These are phyloP conservation scores for Trichonephila clavipes DNA, from an alignment of 1,140 invertebrate species.

Conservation along the genomic window DNA sequence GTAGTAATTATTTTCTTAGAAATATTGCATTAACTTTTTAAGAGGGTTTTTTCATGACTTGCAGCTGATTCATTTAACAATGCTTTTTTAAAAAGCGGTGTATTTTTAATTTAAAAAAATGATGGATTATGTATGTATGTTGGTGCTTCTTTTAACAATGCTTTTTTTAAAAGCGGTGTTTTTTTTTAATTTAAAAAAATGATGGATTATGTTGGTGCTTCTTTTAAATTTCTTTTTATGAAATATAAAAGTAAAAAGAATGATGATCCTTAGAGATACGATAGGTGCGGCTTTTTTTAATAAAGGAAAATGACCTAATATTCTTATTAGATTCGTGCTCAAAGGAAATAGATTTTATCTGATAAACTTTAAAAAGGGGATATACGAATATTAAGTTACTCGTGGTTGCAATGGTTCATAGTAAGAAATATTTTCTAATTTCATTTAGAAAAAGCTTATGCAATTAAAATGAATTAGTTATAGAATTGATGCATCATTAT, in stretches of 20 bases:
- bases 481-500: no score
- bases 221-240: no score
- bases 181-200: not conserved
- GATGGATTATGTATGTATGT: no score
- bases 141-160: not conserved
- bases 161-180: not conserved
- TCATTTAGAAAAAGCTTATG: no score
- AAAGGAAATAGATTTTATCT: not conserved
- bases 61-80: not conserved
- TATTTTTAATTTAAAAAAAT: no score
- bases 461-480: no score
- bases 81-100: no score
- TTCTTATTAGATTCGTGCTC: not conserved
- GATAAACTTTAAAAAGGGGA: no score
- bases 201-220: no score
- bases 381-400: no score
- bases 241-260: not conserved
- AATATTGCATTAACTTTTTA: not conserved
- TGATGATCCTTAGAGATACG: not conserved
- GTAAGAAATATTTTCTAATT: no score
- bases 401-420: no score
- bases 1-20: not conserved
- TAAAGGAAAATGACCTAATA: not conserved
- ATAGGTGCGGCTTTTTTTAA: not conserved
- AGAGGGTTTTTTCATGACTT: not conserved